Evolutionary conservation across 2,113 vertebrate genomes (phyloP), one percentile per base, ranked within the genome.

Genomic region (Monarcha castaneiventris): DNA sequence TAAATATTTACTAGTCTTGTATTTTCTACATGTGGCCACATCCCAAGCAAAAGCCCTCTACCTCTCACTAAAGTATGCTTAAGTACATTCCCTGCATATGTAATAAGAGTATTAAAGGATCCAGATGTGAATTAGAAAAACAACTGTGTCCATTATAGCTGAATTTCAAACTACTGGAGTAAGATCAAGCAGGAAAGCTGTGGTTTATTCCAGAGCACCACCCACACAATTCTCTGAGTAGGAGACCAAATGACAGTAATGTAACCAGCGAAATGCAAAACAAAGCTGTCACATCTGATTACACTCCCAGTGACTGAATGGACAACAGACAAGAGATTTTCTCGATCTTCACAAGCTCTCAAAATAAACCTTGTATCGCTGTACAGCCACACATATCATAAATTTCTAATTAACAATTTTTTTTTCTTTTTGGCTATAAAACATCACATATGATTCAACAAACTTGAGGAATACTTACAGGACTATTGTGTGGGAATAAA

Each of bases 81-180:
- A 83, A 77, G 51, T 90, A 80, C 67, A 67, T 77, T 93, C 48
- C 14, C 64, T 90, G 85, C 69, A 19, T 72, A 30, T 86, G 85
- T 77, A 96, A 83, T 92, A 80, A 83, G 90, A 92, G 72, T 37
- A 94, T 88, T 95, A 97, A 91, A 95, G 79, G 88, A 94, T 94
- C 93, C 95, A 96, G 94, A 96, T 92, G 94, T 93, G 90, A 95
- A 88, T 95, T 77, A 96, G 75, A 95, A 96, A 96, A 96, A 93
- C 91, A 93, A 95, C 75, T 78, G 78, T 2, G 12, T 52, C 90
- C 81, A 52, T 81, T 91, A 86, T 12, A 93, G 80, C 63, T 77
- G 64, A 83, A 90, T 95, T 96, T 96, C 87, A 91, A 90, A 86
- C 91, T 94, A 77, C 87, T 90, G 92, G 95, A 95, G 29, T 41